These are phyloP conservation scores for Isichthys henryi DNA, from an alignment of 2,113 vertebrate genomes.

Conservation along the genomic window DNA sequence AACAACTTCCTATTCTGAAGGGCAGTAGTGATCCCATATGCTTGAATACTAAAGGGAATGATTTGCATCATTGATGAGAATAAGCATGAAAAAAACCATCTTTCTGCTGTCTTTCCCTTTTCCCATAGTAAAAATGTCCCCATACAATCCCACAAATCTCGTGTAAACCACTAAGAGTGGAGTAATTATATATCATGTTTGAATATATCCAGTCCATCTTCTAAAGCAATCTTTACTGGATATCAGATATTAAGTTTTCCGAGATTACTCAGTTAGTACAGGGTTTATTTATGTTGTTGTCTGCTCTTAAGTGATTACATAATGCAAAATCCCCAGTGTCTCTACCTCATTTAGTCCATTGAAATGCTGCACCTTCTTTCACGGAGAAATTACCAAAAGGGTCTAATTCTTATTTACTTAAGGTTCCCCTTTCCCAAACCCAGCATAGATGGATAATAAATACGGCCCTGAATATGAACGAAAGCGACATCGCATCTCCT, in stretches of 20 bases:
- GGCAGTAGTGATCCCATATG: not conserved
- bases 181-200: not conserved
- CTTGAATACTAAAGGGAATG: not conserved
- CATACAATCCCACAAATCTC: not conserved
- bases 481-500: not conserved
- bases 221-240: not conserved
- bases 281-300: not conserved
- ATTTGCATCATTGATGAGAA: not conserved
- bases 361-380: not conserved
- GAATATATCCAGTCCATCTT: not conserved
- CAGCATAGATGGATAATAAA: not conserved
- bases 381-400: not conserved
- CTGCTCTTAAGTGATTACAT: not conserved
- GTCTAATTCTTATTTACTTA: not conserved
- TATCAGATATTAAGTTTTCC: constrained; percentile 2
- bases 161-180: not conserved
- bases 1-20: constrained; percentile 8
- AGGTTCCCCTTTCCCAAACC: not conserved
- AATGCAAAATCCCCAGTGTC: not conserved
- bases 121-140: not conserved
- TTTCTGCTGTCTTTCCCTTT: not conserved
- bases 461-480: not conserved
- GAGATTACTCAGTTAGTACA: not conserved
- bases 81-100: not conserved
- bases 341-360: not conserved